These are phyloP conservation scores for Apistogramma diplotaenia DNA, from an alignment of 2,113 vertebrate species.

Conservation along the genomic window DNA sequence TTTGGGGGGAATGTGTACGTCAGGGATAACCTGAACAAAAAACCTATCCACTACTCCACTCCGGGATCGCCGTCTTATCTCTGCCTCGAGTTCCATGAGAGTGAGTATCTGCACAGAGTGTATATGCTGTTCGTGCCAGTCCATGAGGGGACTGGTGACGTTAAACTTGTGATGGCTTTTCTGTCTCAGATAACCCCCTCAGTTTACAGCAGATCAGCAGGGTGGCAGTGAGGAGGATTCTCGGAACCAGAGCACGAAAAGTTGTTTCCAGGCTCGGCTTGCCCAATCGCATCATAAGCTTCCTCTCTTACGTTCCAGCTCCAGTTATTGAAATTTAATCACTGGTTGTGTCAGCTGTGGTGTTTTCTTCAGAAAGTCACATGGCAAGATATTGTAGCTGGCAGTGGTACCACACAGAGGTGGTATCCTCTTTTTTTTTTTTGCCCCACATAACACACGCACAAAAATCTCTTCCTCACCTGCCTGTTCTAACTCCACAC, in stretches of 20 bases:
- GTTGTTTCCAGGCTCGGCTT: constrained; percentile 80
- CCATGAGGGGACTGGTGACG: not conserved
- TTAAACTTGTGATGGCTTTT: not conserved
- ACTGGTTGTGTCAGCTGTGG: not conserved
- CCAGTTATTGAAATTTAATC: constrained; percentile 38
- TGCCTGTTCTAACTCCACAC: not conserved
- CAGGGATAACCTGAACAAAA: constrained; percentile 87
- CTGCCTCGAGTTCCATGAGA: constrained; percentile 86
- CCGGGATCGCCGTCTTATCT: constrained; percentile 78
- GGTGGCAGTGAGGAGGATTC: constrained; percentile 75
- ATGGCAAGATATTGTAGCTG: not conserved
- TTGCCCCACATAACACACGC: not conserved
- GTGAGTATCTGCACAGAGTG: constrained; percentile 71
- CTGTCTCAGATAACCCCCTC: constrained; percentile 75
- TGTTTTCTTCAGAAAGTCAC: not conserved
- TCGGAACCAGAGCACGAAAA: constrained; percentile 73
- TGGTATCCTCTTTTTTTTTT: not conserved
- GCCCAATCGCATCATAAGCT: constrained; percentile 81
- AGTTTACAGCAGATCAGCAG: constrained; percentile 87
- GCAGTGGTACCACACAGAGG: not conserved
- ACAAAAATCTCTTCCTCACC: not conserved
- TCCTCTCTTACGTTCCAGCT: constrained; percentile 81
- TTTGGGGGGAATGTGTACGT: constrained; percentile 89
- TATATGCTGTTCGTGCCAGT: not conserved
- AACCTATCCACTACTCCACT: constrained; percentile 83